Evolutionary conservation across 1,140 invertebrate species (phyloP), one percentile per base, ranked within the genome.

Genomic region (Pissodes strobi): DNA sequence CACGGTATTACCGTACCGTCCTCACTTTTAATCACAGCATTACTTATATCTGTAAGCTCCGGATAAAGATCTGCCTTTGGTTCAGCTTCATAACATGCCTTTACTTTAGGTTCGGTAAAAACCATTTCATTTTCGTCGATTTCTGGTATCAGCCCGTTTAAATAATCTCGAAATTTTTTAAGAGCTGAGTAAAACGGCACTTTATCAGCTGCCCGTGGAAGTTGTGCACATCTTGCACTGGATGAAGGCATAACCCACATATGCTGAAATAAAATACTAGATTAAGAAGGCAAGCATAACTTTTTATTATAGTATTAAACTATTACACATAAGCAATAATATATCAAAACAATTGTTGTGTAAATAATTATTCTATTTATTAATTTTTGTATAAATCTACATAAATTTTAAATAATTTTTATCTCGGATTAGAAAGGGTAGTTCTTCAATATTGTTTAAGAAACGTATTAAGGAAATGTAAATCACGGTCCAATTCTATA

Each of bases 191-290:
- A 98, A 82, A 97, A 98, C 63, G 95, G 95, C 30, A 98, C 93
- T 81, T 98, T 98, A 81, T 98, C 95, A 1, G 94, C 91, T 1
- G 95, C 94, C 64, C 95, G 85, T 0, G 96, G 96, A 66, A 98
- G 82, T 77, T 98, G 95, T 21, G 95, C 93, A 81, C 95, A 98
- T 61, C 95, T 85, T 30, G 96, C 95, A 77, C 93, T 96, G 18
- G 95, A 97, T 34, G 95, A 98, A 62, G 96, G 95, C 94, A 98
- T 97, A 74, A 98, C 95, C 93, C 93, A 98, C 83, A 97, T 94
- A 77, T 94, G 91, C 94, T 98, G 84, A 51, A 74, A 72, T 10
- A 10, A 58, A 52, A 58, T 17, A 19, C 8, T n/a, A n/a, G n/a
- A n/a, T n/a, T n/a, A n/a, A n/a, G n/a, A n/a, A 23, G 5, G 15